Base-by-base conservation (phyloP, 2,888 invertebrate species). In the Coecobrya sp. region DNA sequence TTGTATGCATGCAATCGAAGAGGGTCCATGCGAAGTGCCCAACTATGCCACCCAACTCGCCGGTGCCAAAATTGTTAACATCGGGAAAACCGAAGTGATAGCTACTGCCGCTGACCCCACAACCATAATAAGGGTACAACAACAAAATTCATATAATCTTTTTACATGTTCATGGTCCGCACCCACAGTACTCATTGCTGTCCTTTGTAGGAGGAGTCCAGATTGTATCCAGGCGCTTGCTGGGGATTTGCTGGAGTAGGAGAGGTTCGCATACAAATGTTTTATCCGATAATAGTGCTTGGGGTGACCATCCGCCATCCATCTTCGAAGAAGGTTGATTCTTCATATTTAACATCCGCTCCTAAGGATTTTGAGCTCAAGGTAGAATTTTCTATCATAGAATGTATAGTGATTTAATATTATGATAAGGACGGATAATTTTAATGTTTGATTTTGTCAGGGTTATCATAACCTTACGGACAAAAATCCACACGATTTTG, bases 251-350 rank as follows among this genome's bases (percentile, higher is more conserved):
- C n/a, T 0, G 70, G 86, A 27, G 19, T 5, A 11, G 73, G 86
- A 7, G 49, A 86, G 49, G n/a, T 86, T 0, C n/a, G 49, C 2
- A 70, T 86, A 13, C 0, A n/a, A 10, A 8, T 86, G 8, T 86
- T 70, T 36, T 86, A 19, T n/a, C 73, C 86, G 11, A 55, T 73
- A 1, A 27, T 73, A 16, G 27, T 89, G 13, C 25, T 27, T 19
- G 89, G 82, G n/a, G 22, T 52, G 16, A 52, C 89, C 0, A 49
- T 89, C 10, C 81, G 45, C n/a, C 89, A 89, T 68, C 89, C 82
- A 16, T 2, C 81, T n/a, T n/a, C n/a, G n/a, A n/a, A n/a, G 36
- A 36, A 36, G 36, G 36, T 7, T 7, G 7, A 36, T 36, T 4
- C n/a, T n/a, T 36, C 3, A 36, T 36, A 36, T 22, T 89, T 81